Base-by-base conservation (phyloP, 2,888 invertebrate species). In the Automeris io region DNA sequence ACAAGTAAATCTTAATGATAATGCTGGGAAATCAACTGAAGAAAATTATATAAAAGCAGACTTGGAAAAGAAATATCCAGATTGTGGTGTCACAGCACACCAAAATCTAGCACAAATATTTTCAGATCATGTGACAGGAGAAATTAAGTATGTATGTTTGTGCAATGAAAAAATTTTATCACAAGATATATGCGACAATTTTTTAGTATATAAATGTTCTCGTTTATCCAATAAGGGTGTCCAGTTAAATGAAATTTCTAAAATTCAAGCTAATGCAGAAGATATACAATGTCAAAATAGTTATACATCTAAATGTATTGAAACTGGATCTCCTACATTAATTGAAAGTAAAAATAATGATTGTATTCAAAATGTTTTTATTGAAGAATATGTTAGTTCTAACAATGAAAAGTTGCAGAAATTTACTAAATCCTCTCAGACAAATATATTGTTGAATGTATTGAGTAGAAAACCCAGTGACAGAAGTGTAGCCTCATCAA, bases 361-460 rank as follows among this genome's bases (percentile, higher is more conserved):
- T 12, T 40, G 46, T 6, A 22, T 29, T 13, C 12, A 37, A 2
- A 7, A 19, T 12, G 13, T 5, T 7, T n/a, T n/a, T 3, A 13
- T 33, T 1, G 5, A 3, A 22, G 37, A 43, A 18, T 49, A 43
- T 22, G 45, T 41, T 11, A 51, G 47, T 41, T 50, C 51, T 7
- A 50, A 51, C 8, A 44, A 48, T 23, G 43, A 39, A 22, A 42
- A 37, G 29, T 35, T 47, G 26, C 51, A 39, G 48, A 65, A 48
- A 26, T 44, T 49, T 40, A 66, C 74, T 1, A 74, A 76, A 47
- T 74, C 75, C 1, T 83, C 82, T 21, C 81, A 82, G 61, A 80
- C 80, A 3, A 68, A 73, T 43, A 54, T 78, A 44, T 47, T 63
- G 2, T 45, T 67, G 5, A 60, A 65, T 43, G 54, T 64, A 49